Evolutionary conservation across 2,888 invertebrate genomes (phyloP), one percentile per base, ranked within the genome.

Genomic region (Nebria salina): DNA sequence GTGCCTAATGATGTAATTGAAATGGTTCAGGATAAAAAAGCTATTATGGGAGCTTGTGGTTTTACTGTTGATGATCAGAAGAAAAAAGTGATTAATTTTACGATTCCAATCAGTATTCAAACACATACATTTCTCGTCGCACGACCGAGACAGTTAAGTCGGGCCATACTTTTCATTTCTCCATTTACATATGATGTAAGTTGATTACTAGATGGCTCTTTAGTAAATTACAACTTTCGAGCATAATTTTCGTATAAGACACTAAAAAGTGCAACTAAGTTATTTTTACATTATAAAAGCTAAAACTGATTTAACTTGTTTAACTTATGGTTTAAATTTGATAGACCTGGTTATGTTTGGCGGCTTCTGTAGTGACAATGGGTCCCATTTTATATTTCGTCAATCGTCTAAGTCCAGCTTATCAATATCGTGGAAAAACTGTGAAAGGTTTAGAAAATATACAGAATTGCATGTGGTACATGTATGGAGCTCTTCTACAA

Each of bases 401-500:
- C 15, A 95, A 97, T 87, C 91, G 92, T 8, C 88, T 91, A 76
- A 95, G 95, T 85, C 95, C 95, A 0, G 94, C 92, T 86, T 94
- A 94, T 85, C 92, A 92, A 83, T 93, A 92, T 75, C 91, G 91
- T 88, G 91, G 91, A 72, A 90, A 91, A 74, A 83, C 86, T n/a
- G 89, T 89, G 0, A 89, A 90, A 5, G 92, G 94, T 0, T 85
- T 92, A 13, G 88, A 91, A 1, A 92, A 92, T 0, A 90, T 94
- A 80, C 92, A 93, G 86, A 94, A 95, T 86, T 95, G 95, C 85
- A 90, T 95, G 65, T 96, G 96, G 95, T 97, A 97, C 86, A 93
- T 96, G 86, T 97, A 96, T 86, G 97, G 97, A 0, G 97, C 97
- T 1, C 89, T 98, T 76, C 90, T 98, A 65, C 97, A 97, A 86